A percentile compares a stretch with the other conserved stretches of the same genome.
These are phyloP conservation scores for Carollia perspicillata DNA, from an alignment of 2,113 vertebrate genomes.

Conservation along the genomic window DNA sequence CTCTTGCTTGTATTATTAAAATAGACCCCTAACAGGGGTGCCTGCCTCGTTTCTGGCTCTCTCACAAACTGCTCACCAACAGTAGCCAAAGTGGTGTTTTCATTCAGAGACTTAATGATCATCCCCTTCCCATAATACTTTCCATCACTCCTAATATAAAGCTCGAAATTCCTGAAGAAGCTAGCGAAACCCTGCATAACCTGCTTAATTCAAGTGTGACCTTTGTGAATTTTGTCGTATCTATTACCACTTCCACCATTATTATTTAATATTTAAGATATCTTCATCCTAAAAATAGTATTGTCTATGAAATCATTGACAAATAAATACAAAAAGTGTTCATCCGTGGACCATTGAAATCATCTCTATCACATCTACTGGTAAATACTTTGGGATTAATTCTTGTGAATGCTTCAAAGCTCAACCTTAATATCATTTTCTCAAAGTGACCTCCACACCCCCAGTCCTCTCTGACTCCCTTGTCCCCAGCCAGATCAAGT, in stretches of 20 bases:
- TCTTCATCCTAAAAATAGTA: neutral
- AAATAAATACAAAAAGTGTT: neutral
- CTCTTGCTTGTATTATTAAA: neutral
- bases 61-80: neutral
- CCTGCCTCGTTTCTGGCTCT: neutral
- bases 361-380: neutral
- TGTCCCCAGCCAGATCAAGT: neutral
- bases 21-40: neutral
- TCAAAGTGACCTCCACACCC: neutral
- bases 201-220: neutral
- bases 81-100: neutral
- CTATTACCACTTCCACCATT: neutral
- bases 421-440: constrained; percentile 4
- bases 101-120: neutral
- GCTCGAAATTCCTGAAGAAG: neutral
- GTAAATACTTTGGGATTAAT: neutral
- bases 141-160: neutral
- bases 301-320: neutral
- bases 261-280: neutral
- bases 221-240: neutral
- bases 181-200: neutral
- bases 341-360: neutral
- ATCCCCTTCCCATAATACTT: neutral
- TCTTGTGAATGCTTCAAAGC: neutral
- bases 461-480: neutral